Percentiles rank a stretch among this genome's conserved stretches.
These are phyloP conservation scores for Agrochola circellaris DNA, from an alignment of 2,888 invertebrate genomes.

Conservation along the genomic window DNA sequence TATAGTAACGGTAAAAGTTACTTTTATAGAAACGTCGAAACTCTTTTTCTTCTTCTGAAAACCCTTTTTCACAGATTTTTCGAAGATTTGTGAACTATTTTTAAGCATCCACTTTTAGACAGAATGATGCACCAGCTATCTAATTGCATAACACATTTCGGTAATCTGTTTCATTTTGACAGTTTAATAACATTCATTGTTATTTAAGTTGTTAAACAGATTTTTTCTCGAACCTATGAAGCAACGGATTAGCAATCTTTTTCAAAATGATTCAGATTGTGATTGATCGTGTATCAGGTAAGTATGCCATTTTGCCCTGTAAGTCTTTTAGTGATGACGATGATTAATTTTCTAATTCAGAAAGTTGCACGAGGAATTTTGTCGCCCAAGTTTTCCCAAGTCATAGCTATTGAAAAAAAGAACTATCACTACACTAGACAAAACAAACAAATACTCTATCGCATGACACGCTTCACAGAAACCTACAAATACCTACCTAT, in stretches of 20 bases:
- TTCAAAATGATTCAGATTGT: too few species aligned
- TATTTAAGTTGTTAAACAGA: too few species aligned
- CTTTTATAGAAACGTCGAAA: too few species aligned
- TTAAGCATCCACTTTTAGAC: background rate
- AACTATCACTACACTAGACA: background rate
- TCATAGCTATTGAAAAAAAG: background rate
- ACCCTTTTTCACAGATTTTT: background rate
- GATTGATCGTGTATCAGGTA: background rate
- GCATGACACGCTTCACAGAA: conserved; percentile 18
- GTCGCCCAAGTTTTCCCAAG: background rate
- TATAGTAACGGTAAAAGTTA: too few species aligned
- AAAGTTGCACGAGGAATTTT: background rate
- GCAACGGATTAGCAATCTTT: too few species aligned
- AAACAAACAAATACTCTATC: conserved; percentile 14
- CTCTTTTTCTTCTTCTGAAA: background rate
- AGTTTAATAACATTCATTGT: too few species aligned
- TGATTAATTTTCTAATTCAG: background rate
- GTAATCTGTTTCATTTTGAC: too few species aligned
- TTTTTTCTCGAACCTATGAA: too few species aligned
- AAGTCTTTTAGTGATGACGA: background rate
- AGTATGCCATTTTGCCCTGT: background rate
- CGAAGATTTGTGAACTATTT: background rate
- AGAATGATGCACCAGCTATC: background rate
- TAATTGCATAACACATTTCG: too few species aligned
- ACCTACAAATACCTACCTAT: conserved; percentile 7